Conservation (phyloP, 2,113 vertebrate genomes). For the Vidua chalybeata region DNA sequence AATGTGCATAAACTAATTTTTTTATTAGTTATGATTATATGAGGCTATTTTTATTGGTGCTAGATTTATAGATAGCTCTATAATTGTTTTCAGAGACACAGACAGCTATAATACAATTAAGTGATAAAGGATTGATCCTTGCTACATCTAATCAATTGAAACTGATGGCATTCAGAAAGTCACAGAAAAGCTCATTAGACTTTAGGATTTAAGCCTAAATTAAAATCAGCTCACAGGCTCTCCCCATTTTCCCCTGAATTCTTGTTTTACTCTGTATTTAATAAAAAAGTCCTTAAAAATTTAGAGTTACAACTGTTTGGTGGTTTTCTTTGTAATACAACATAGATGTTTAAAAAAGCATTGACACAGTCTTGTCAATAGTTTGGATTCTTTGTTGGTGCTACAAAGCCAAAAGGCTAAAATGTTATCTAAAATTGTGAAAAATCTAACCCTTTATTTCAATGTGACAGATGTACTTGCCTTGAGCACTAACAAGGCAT, state of each 20-base stretch:
- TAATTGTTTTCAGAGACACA: conserved; percentile 52
- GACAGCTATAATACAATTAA: conserved; percentile 45
- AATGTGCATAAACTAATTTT: conserved; percentile 44
- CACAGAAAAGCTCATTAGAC: background rate
- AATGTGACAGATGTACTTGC: conserved; percentile 64
- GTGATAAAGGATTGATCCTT: conserved; percentile 51
- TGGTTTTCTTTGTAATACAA: background rate
- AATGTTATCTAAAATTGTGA: conserved; percentile 46
- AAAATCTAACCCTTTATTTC: conserved; percentile 56
- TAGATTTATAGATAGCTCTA: conserved; percentile 37
- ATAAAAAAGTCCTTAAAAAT: background rate
- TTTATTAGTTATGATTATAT: conserved; percentile 59
- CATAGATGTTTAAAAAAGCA: background rate
- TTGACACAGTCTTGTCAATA: background rate
- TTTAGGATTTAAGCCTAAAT: background rate
- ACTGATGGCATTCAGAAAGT: conserved; percentile 8
- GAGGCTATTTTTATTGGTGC: conserved; percentile 27
- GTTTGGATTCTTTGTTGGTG: background rate
- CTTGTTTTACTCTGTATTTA: background rate
- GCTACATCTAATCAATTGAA: conserved; percentile 47
- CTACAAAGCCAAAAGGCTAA: conserved; percentile 34
- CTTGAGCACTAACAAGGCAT: conserved; percentile 71
- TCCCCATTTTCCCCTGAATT: background rate
- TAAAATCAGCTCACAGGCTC: background rate
- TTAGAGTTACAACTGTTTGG: background rate